Evolutionary conservation across 2,113 vertebrate genomes (phyloP).

Genomic region (Tragelaphus imberbis): DNA sequence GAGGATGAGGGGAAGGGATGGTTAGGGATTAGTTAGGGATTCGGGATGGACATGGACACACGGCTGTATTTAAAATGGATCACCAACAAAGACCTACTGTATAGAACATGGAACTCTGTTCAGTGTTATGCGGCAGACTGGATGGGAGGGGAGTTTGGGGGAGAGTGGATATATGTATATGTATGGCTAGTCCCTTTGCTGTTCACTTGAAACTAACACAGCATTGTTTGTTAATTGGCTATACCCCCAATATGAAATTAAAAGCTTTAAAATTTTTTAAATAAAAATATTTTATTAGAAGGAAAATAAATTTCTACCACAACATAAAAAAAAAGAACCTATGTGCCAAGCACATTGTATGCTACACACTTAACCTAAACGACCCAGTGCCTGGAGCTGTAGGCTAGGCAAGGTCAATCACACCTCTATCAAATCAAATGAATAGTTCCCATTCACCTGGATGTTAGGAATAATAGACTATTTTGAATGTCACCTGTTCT

Average conservation of each 20-base stretch:
- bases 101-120: neutral
- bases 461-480: neutral
- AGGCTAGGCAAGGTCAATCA: neutral
- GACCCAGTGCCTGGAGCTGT: neutral
- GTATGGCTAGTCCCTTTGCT: neutral
- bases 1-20: neutral
- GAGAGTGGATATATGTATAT: neutral
- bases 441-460: neutral
- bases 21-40: neutral
- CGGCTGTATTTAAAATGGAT: neutral
- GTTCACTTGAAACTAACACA: neutral
- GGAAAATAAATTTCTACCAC: neutral
- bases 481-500: neutral
- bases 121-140: neutral
- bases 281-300: neutral
- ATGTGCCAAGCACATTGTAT: neutral
- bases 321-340: neutral
- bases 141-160: neutral
- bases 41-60: neutral
- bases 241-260: neutral
- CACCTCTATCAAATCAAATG: neutral
- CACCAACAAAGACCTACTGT: neutral
- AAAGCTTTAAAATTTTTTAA: neutral
- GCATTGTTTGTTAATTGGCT: neutral
- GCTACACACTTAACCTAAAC: neutral